These are phyloP conservation scores for Phodopus roborovskii DNA, from an alignment of 2,113 vertebrate species.

Conservation along the genomic window DNA sequence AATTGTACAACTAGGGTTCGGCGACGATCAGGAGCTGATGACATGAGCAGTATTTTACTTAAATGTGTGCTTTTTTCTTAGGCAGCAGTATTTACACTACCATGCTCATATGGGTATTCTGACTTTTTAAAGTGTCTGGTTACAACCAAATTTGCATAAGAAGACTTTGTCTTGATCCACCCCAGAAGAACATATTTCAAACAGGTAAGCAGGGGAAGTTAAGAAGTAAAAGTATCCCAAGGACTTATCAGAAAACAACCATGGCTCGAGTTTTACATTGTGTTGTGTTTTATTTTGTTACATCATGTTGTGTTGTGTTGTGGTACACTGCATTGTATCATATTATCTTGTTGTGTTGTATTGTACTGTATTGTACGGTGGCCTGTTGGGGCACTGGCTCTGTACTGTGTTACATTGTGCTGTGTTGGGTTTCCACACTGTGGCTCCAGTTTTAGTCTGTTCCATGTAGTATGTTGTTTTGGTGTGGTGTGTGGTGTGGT, in stretches of 20 bases:
- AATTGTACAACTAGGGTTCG: constrained; percentile 18
- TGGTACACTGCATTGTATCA: background rate
- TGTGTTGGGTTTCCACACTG: too few species aligned
- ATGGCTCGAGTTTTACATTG: background rate
- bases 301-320: background rate
- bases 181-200: constrained; percentile 25
- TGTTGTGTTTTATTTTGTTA: background rate
- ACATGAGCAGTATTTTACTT: constrained; percentile 19
- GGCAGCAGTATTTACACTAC: background rate
- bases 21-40: constrained; percentile 8
- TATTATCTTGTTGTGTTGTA: background rate
- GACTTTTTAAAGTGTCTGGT: constrained; percentile 47
- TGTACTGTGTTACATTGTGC: background rate
- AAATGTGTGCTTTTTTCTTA: constrained; percentile 35
- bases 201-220: constrained; percentile 17
- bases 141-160: constrained; percentile 40
- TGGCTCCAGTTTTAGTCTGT: too few species aligned
- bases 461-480: too few species aligned
- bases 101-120: background rate
- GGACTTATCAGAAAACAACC: background rate
- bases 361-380: background rate
- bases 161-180: constrained; percentile 38
- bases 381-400: background rate
- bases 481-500: background rate
- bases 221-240: constrained; percentile 15